These are phyloP conservation scores for Conger conger DNA, from an alignment of 2,113 vertebrate genomes.

Conservation along the genomic window DNA sequence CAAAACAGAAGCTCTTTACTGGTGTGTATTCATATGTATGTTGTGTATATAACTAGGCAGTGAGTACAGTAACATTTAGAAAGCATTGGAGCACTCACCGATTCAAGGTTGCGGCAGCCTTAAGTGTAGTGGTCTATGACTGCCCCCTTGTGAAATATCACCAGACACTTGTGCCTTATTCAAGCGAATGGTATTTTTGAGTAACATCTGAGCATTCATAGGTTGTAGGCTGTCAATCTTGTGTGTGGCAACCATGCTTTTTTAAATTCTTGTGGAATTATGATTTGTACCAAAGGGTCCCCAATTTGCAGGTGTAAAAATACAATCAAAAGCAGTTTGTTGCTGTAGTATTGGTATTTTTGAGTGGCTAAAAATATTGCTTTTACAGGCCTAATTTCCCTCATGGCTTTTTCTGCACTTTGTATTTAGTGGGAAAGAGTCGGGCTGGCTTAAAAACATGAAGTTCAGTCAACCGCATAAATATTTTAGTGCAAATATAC, in stretches of 20 bases:
- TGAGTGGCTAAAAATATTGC: background rate
- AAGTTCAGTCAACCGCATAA: too few species aligned
- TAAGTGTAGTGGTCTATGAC: background rate
- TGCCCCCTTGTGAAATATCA: background rate
- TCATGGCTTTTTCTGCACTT: too few species aligned
- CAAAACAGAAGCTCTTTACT: background rate
- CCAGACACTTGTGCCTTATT: background rate
- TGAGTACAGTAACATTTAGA: background rate
- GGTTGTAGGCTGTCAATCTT: background rate
- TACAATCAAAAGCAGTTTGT: background rate
- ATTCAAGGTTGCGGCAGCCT: background rate
- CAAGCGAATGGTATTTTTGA: background rate
- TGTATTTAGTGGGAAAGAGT: too few species aligned
- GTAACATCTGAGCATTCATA: background rate
- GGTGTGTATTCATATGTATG: background rate
- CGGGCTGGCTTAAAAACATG: too few species aligned
- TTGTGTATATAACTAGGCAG: background rate
- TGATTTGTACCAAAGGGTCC: background rate
- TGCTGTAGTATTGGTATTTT: background rate
- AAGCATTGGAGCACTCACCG: background rate
- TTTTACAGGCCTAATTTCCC: too few species aligned
- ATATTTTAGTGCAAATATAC: background rate
- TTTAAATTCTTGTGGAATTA: background rate
- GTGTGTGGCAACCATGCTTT: background rate
- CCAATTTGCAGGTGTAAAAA: background rate